phyloP scores from a whole-genome alignment of 1,140 invertebrate genomes.

The Diabrotica virgifera region DNA sequence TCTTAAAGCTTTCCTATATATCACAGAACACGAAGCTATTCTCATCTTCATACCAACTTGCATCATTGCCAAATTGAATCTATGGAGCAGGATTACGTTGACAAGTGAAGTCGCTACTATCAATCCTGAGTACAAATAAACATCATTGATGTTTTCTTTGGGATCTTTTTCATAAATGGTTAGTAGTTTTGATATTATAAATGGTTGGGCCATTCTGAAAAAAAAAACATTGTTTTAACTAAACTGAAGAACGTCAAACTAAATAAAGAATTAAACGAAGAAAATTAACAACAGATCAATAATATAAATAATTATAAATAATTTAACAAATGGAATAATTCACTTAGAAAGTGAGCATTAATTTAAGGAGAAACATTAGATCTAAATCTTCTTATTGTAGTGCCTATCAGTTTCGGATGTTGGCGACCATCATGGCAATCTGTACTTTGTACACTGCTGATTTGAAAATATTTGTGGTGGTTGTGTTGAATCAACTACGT shows the following conservation, averaged over 20 bases:
- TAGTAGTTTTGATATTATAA: conserved; percentile 25
- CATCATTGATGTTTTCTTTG: conserved; percentile 46
- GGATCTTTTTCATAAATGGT: conserved; percentile 19
- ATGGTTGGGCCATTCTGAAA: conserved; percentile 50
- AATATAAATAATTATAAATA: no score
- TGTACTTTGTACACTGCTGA: no score
- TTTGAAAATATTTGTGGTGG: no score
- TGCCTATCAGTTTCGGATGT: no score
- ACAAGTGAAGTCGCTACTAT: conserved; percentile 65
- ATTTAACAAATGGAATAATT: no score
- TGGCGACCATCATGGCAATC: no score
- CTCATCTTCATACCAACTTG: conserved; percentile 77
- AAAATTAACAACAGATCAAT: neutral
- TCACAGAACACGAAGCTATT: conserved; percentile 72
- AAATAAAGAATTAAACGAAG: neutral
- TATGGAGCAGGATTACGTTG: conserved; percentile 68
- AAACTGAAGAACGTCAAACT: neutral
- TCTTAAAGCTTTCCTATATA: conserved; percentile 73
- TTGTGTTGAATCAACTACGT: no score
- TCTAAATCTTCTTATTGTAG: no score
- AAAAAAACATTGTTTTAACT: neutral
- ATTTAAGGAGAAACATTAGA: no score
- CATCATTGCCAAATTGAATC: conserved; percentile 61
- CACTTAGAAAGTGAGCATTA: no score
- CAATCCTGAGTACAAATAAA: conserved; percentile 66